phyloP scores from a whole-genome alignment of 2,797 vertebrate species.

The Sorex maritimensis region DNA sequence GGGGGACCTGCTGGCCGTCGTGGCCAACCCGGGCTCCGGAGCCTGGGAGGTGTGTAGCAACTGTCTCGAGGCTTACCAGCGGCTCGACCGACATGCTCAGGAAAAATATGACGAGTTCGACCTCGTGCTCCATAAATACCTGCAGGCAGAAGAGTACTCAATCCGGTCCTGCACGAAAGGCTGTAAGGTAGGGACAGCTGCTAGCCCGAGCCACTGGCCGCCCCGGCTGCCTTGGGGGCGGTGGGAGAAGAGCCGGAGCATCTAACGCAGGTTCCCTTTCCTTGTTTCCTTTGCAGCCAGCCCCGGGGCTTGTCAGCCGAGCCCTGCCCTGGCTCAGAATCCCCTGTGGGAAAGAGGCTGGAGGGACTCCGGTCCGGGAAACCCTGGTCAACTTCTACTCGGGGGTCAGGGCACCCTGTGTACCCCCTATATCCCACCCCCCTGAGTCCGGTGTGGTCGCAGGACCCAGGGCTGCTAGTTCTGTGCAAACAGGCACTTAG shows the following conservation, averaged over 20 bases:
- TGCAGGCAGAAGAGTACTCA: conserved; percentile 93
- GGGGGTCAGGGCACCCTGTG: neutral
- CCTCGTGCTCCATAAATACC: conserved; percentile 93
- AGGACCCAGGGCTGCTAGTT: neutral
- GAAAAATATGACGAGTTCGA: conserved; percentile 96
- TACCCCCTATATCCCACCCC: neutral
- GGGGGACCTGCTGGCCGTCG: conserved; percentile 90
- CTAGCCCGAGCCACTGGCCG: neutral
- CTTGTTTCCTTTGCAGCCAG: neutral
- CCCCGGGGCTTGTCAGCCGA: neutral
- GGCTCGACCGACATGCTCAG: conserved; percentile 95
- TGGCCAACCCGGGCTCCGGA: conserved; percentile 89
- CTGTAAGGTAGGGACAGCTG: conserved; percentile 92
- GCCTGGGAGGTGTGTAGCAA: conserved; percentile 92
- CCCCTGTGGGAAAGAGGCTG: conserved; percentile 5
- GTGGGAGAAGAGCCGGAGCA: neutral
- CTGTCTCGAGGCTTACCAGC: conserved; percentile 93
- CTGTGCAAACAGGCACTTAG: conserved; percentile 30
- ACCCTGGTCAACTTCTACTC: conserved; percentile 67
- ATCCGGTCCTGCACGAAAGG: conserved; percentile 93
- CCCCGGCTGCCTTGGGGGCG: neutral
- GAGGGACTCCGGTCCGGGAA: conserved; percentile 50
- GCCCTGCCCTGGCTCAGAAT: conserved; percentile 6
- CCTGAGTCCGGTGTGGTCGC: neutral
- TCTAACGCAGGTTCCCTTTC: neutral